Percentiles rank a stretch among this genome's conserved stretches.
Evolutionary conservation across 1,140 invertebrate species (phyloP).

Genomic region (Leptinotarsa lineolata): DNA sequence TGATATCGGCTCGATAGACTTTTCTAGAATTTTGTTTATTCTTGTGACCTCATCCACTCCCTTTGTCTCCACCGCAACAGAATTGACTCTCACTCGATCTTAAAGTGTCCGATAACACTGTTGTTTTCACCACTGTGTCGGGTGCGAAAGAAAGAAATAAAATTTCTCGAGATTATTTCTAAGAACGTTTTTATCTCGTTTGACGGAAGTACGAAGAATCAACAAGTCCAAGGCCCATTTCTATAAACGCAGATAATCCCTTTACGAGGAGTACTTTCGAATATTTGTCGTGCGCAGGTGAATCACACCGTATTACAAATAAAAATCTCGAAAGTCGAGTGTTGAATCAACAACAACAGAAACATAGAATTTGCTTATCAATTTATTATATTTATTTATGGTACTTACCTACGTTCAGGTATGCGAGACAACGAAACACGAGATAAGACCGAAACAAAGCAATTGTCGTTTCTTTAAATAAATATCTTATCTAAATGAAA

Average conservation of each 20-base stretch:
- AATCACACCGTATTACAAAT: slow-evolving; percentile 4
- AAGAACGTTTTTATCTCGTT: background rate
- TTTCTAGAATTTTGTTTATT: no score
- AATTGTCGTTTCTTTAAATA: slow-evolving; percentile 2
- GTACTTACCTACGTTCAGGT: slow-evolving; percentile 5
- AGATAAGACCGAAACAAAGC: background rate
- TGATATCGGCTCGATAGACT: no score
- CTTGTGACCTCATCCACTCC: no score
- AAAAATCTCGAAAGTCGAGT: slow-evolving; percentile 3
- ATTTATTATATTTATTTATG: slow-evolving; percentile 7
- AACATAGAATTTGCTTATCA: background rate
- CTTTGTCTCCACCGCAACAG: no score
- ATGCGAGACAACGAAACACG: background rate
- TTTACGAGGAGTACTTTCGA: background rate
- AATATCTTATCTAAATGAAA: background rate
- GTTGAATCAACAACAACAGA: background rate
- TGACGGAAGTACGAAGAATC: slow-evolving; percentile 5
- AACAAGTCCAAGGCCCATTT: background rate
- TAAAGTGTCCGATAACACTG: no score
- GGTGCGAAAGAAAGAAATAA: background rate
- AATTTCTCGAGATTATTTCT: background rate
- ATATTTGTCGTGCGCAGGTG: background rate
- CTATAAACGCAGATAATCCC: slow-evolving; percentile 8
- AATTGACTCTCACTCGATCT: no score
- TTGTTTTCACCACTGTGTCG: no score